Evolutionary conservation across 2,797 vertebrate species (phyloP), one percentile per base, ranked within the genome.

Genomic region (Brachyrhaphis roseni): DNA sequence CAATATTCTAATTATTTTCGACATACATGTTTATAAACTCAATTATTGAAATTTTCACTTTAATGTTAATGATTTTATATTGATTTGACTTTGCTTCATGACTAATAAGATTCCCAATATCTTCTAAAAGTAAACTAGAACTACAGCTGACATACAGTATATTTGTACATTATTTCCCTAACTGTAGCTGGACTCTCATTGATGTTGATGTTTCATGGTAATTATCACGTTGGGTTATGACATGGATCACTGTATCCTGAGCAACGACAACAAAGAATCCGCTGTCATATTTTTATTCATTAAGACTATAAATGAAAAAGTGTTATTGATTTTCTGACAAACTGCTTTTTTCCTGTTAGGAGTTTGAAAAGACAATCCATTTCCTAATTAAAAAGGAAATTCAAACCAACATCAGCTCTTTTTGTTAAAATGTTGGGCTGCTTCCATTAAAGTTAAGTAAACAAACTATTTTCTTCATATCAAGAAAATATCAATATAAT

Each of bases 251-350:
- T 79, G 55, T 78, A 75, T 1, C 46, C 23, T 77, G 71, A 28
- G 84, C 82, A 85, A 80, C 74, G 78, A 79, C 82, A 76, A 26
- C 57, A 71, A 26, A 64, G 68, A 83, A 82, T 80, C 51, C 12
- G n/a, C 28, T 82, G 82, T 89, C 86, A 87, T 81, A 84, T 84
- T 78, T 81, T 78, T 75, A 80, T 49, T 72, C 70, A 81, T 82
- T 83, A 81, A 82, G 57, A 49, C 43, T 70, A 84, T 71, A 20
- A 73, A 77, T 87, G 64, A 89, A 90, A 86, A 82, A 85, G 53
- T 86, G 87, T 86, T 74, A 91, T 92, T 87, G 91, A 92, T 90
- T 92, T 88, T 73, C 78, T 90, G 88, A 86, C 81, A 84, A 74
- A 86, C 51, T 85, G 88, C 92, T 51, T 85, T 80, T 55, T n/a